These are phyloP conservation scores for Pachyuromys duprasi DNA, from an alignment of 2,797 vertebrate species.

Conservation along the genomic window DNA sequence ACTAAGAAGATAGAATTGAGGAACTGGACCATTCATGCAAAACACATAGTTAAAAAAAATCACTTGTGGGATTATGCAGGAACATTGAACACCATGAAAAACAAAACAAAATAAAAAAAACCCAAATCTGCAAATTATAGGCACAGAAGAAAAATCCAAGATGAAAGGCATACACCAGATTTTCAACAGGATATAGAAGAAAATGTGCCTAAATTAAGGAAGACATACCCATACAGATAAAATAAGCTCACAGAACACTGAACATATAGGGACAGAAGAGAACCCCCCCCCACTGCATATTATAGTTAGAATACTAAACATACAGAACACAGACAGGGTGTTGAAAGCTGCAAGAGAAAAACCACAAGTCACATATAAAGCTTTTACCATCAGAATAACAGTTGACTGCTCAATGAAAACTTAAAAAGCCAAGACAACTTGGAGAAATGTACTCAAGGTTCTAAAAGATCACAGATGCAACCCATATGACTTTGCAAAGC, in stretches of 20 bases:
- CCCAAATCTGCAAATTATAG: no score
- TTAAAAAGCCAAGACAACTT: neutral
- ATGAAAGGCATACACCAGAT: neutral
- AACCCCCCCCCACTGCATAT: neutral
- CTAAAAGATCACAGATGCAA: neutral
- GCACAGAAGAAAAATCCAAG: neutral
- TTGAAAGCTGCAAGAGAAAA: neutral
- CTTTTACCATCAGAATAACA: neutral
- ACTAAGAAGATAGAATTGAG: neutral
- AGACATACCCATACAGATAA: neutral
- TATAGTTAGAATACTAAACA: neutral
- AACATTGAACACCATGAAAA: neutral
- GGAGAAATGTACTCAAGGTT: neutral
- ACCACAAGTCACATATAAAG: neutral
- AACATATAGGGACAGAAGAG: neutral
- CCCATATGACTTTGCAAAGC: neutral
- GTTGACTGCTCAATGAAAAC: neutral
- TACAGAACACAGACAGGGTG: neutral
- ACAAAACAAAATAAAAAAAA: neutral
- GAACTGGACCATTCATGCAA: neutral
- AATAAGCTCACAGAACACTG: neutral
- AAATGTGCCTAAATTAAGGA: neutral
- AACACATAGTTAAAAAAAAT: neutral
- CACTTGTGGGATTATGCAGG: neutral
- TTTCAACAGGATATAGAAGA: neutral